Evolutionary conservation across 2,888 invertebrate species (phyloP).

Genomic region (Junonia oenone): DNA sequence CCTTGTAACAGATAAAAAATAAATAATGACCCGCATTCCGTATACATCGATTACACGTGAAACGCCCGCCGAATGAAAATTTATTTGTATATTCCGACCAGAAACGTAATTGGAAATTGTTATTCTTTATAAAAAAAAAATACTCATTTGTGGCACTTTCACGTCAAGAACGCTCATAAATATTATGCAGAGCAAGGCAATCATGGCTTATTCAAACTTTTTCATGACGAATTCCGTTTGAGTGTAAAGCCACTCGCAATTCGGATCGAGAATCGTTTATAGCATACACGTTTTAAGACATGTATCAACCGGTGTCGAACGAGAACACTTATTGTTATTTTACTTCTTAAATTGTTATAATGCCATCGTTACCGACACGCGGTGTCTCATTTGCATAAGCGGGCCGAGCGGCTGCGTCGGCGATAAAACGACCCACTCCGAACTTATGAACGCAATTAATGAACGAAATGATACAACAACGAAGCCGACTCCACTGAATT

Average conservation of each 20-base stretch:
- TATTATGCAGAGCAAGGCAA: slow-evolving; percentile 14
- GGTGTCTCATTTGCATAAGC: slow-evolving; percentile 73
- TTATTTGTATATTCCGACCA: not conserved
- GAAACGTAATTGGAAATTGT: slow-evolving; percentile 7
- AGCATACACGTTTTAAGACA: slow-evolving; percentile 12
- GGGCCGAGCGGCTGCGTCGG: slow-evolving; percentile 52
- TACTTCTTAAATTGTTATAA: slow-evolving; percentile 77
- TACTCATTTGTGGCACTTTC: slow-evolving; percentile 11
- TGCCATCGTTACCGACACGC: slow-evolving; percentile 65
- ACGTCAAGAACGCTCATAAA: slow-evolving; percentile 10
- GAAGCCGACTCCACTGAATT: slow-evolving; percentile 41
- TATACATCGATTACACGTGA: slow-evolving; percentile 3
- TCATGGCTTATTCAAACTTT: slow-evolving; percentile 13
- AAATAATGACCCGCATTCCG: slow-evolving; percentile 8
- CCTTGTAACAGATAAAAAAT: slow-evolving; percentile 18
- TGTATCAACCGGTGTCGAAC: slow-evolving; percentile 35
- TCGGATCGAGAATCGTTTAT: not conserved
- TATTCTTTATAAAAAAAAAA: slow-evolving; percentile 8
- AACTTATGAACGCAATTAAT: slow-evolving; percentile 73
- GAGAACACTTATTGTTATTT: slow-evolving; percentile 65
- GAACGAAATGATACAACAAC: slow-evolving; percentile 64
- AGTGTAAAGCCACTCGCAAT: slow-evolving; percentile 3
- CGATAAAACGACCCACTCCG: slow-evolving; percentile 62
- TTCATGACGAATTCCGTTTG: slow-evolving; percentile 18
- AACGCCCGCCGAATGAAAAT: slow-evolving; percentile 4